Conservation (phyloP, 2,113 vertebrate genomes). For the Corythornis cristatus region DNA sequence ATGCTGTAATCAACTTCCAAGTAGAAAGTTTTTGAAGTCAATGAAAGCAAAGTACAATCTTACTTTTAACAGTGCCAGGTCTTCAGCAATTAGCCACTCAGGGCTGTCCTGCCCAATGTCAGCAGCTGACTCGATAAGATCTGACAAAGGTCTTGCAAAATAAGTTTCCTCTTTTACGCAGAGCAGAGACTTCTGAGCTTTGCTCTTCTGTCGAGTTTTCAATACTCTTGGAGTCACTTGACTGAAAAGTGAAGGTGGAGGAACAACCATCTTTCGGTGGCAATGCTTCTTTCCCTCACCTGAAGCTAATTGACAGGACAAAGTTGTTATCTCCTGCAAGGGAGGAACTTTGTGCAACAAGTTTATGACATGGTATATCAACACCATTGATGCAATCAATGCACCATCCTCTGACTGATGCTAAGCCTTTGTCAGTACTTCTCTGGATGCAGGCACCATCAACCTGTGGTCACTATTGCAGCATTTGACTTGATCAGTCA, state of each 20-base stretch:
- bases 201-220: constrained; percentile 82
- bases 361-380: neutral
- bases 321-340: neutral
- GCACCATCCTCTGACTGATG: neutral
- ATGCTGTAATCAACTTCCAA: neutral
- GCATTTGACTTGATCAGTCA: neutral
- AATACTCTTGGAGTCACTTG: constrained; percentile 79
- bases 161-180: constrained; percentile 84
- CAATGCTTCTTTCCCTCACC: constrained; percentile 89
- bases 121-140: constrained; percentile 79
- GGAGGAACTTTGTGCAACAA: neutral
- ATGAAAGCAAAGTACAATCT: neutral
- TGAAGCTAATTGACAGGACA: constrained; percentile 56
- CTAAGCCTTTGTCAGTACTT: neutral
- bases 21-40: neutral
- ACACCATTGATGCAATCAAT: neutral
- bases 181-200: constrained; percentile 87
- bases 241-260: constrained; percentile 87
- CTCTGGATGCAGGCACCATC: neutral
- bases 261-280: constrained; percentile 82
- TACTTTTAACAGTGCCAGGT: constrained; percentile 90
- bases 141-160: constrained; percentile 85
- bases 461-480: too few relatives aligned
- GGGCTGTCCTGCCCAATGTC: constrained; percentile 84
- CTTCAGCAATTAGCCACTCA: constrained; percentile 90